phyloP scores from a whole-genome alignment of 2,113 vertebrate genomes.

The Chauna torquata region DNA sequence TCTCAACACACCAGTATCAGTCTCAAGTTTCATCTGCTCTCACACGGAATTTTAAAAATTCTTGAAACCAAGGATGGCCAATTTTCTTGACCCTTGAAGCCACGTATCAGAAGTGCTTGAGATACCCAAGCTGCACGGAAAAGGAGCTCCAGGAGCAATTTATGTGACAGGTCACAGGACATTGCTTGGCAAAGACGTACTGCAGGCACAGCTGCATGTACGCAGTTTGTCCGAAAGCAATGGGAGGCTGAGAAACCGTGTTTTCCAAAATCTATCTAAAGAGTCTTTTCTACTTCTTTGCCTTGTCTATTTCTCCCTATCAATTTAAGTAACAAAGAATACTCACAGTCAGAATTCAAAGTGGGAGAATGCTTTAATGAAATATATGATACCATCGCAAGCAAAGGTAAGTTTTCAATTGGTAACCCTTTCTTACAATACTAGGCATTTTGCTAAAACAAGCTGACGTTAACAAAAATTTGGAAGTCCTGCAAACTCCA shows the following conservation, averaged over 20 bases:
- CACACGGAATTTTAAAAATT: neutral
- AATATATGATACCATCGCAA: neutral
- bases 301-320: neutral
- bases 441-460: neutral
- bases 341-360: neutral
- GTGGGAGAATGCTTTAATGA: neutral
- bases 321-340: neutral
- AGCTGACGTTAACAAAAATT: neutral
- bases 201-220: accelerated
- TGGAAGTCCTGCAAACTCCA: neutral
- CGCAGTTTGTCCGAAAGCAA: neutral
- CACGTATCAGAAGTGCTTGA: neutral
- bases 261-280: neutral
- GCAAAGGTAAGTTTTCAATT: neutral
- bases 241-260: accelerated
- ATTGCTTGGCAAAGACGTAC: neutral
- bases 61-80: neutral
- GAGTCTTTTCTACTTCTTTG: neutral
- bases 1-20: neutral
- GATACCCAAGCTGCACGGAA: neutral
- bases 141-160: neutral
- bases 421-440: neutral
- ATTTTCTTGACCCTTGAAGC: neutral
- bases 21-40: neutral
- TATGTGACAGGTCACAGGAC: neutral